Evolutionary conservation across 2,797 vertebrate genomes (phyloP).

Genomic region (Aplochiton taeniatus): DNA sequence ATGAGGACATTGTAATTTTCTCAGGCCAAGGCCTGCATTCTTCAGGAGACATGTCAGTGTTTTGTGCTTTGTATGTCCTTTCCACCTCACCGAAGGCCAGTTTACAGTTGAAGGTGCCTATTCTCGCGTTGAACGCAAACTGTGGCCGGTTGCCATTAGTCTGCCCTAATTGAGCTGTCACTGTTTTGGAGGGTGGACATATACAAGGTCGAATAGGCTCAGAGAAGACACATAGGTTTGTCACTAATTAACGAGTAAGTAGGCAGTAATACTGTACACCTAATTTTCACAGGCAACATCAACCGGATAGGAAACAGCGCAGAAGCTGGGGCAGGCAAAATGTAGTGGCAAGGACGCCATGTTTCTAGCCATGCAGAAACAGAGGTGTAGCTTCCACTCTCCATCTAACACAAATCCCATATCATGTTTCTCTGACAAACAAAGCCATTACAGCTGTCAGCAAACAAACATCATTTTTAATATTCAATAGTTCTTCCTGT

Average conservation of each 20-base stretch:
- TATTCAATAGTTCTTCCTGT: too few species aligned
- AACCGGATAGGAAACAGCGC: conserved; percentile 14
- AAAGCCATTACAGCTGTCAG: too few species aligned
- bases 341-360: too few species aligned
- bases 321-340: background rate
- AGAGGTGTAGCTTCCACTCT: background rate
- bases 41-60: conserved; percentile 6
- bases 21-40: background rate
- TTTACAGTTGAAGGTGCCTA: conserved; percentile 18
- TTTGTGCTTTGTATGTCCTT: conserved; percentile 11
- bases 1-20: too few species aligned
- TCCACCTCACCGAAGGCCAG: background rate
- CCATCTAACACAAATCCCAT: too few species aligned
- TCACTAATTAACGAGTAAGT: conserved; percentile 27
- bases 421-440: too few species aligned
- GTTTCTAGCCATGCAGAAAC: background rate
- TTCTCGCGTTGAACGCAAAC: conserved; percentile 9
- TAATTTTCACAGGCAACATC: conserved; percentile 3
- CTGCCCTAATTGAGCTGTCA: conserved; percentile 18
- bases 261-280: background rate
- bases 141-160: conserved; percentile 24
- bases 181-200: conserved; percentile 9
- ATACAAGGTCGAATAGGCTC: conserved; percentile 19
- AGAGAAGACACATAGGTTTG: conserved; percentile 23
- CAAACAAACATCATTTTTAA: too few species aligned